phyloP scores from a whole-genome alignment of 2,888 invertebrate genomes.

The Mesorhabditis spiculigera region DNA sequence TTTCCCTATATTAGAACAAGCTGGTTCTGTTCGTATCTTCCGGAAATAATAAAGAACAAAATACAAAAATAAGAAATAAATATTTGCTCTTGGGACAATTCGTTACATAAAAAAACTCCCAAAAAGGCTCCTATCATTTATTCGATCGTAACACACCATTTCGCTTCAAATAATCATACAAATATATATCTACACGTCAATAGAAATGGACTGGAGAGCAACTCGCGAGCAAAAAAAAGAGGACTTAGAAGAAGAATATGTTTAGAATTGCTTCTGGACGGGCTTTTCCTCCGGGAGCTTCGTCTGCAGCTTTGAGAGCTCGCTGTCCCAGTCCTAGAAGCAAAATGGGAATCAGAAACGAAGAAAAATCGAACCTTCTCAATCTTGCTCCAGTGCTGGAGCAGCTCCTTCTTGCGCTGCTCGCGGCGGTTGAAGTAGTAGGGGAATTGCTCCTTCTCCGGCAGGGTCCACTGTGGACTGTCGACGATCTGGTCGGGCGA shows the following conservation, averaged over 20 bases:
- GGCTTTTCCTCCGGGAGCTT: background rate
- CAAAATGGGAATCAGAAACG: background rate
- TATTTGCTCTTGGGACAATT: too few species aligned
- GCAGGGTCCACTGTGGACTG: slow-evolving; percentile 44
- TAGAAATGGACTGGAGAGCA: too few species aligned
- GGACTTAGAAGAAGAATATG: background rate
- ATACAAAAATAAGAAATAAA: too few species aligned
- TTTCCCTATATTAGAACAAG: too few species aligned
- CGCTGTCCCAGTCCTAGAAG: slow-evolving; percentile 24
- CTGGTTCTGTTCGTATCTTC: too few species aligned
- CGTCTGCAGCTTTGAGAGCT: background rate
- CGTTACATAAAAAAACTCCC: too few species aligned
- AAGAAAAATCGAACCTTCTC: slow-evolving; percentile 47
- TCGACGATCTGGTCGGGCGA: slow-evolving; percentile 50
- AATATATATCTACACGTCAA: too few species aligned
- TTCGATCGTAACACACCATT: too few species aligned
- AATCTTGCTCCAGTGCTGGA: slow-evolving; percentile 57
- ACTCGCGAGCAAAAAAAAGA: background rate
- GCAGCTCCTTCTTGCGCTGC: slow-evolving; percentile 55
- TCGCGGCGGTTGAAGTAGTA: slow-evolving; percentile 58
- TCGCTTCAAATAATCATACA: too few species aligned
- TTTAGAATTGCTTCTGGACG: background rate
- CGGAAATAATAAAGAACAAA: too few species aligned
- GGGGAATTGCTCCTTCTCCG: slow-evolving; percentile 57
- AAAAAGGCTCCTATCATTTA: too few species aligned